These are phyloP conservation scores for Peucedramus taeniatus DNA, from an alignment of 2,113 vertebrate species.

Conservation along the genomic window DNA sequence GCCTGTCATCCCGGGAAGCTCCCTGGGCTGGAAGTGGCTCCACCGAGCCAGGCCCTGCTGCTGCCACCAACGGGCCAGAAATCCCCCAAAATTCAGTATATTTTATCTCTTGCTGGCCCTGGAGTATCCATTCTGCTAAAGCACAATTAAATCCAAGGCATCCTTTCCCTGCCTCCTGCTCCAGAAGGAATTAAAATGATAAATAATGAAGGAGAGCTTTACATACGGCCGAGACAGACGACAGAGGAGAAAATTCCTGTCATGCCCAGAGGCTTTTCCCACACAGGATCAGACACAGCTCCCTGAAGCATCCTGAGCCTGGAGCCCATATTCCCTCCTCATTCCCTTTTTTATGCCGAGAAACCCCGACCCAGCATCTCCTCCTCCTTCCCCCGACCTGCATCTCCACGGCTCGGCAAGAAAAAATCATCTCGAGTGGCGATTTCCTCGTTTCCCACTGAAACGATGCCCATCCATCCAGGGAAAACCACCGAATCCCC, in stretches of 20 bases:
- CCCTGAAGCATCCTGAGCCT: not conserved
- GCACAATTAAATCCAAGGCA: not conserved
- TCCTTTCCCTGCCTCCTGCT: not conserved
- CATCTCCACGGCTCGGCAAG: not conserved
- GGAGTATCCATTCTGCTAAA: not conserved
- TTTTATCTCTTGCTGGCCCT: not conserved
- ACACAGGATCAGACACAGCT: not conserved
- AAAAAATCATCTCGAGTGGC: not conserved
- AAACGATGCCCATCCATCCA: not conserved
- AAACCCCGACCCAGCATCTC: not conserved
- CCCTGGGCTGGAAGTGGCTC: not conserved
- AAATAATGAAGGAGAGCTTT: not conserved
- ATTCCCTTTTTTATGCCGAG: not conserved
- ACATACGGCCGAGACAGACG: not conserved
- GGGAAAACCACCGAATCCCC: not conserved
- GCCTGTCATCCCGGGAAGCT: slow-evolving; percentile 62
- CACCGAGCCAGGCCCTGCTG: not conserved
- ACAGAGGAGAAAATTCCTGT: not conserved
- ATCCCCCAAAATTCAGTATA: not conserved
- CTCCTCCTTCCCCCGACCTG: not conserved
- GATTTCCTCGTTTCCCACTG: not conserved
- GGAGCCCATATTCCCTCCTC: not conserved
- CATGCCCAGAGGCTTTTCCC: slow-evolving; percentile 17
- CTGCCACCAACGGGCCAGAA: not conserved
- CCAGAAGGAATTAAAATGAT: not conserved